phyloP scores from a whole-genome alignment of 2,113 vertebrate genomes.

The Clinocottus analis region DNA sequence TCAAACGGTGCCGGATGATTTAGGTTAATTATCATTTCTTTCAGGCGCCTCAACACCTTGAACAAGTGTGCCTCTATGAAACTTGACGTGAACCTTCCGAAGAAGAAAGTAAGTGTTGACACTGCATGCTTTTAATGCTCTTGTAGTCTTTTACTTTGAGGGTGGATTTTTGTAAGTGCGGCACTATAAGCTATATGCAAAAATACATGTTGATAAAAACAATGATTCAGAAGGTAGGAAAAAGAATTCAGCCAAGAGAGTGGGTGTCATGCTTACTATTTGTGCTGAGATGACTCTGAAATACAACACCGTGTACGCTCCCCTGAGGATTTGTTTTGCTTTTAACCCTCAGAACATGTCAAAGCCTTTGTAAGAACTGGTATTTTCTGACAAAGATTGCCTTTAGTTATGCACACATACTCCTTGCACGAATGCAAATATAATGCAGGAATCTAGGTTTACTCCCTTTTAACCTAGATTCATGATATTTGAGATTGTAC shows the following conservation, averaged over 20 bases:
- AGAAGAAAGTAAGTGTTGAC: constrained; percentile 91
- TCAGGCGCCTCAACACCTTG: constrained; percentile 95
- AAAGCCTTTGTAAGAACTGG: background rate
- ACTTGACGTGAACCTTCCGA: constrained; percentile 96
- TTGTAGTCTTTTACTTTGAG: background rate
- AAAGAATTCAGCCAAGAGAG: background rate
- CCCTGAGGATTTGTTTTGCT: background rate
- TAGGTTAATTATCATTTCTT: constrained; percentile 43
- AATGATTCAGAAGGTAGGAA: background rate
- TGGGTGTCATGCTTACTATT: background rate
- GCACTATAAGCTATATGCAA: background rate
- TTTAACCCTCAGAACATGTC: background rate
- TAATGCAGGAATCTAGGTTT: constrained; percentile 10
- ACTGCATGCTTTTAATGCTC: background rate
- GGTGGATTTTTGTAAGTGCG: background rate
- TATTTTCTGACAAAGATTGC: constrained; percentile 16
- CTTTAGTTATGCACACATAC: background rate
- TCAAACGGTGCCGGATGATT: background rate
- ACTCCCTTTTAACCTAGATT: constrained; percentile 41
- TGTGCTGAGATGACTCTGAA: background rate
- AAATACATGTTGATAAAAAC: too few relatives aligned
- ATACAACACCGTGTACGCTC: background rate
- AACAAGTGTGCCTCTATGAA: constrained; percentile 99
- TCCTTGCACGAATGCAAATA: constrained; percentile 51
- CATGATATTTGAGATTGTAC: constrained; percentile 52